phyloP scores from a whole-genome alignment of 2,888 invertebrate genomes.

The Nephrotoma guestfalica region DNA sequence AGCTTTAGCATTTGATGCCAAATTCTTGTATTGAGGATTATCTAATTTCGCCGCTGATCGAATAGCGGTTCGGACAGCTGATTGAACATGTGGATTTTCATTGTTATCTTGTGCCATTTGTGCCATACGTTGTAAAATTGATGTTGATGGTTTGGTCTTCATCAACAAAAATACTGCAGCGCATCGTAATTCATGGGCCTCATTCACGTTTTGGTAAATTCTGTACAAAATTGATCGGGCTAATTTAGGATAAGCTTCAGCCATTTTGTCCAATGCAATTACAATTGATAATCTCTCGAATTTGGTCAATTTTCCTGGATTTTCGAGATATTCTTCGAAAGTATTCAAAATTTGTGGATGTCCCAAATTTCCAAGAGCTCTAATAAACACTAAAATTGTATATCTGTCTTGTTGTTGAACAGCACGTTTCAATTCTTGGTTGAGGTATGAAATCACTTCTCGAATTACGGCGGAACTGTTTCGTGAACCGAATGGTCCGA shows the following conservation, averaged over 20 bases:
- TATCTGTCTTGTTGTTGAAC: slow-evolving; percentile 38
- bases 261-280: slow-evolving; percentile 37
- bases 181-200: slow-evolving; percentile 47
- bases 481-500: slow-evolving; percentile 38
- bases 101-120: slow-evolving; percentile 46
- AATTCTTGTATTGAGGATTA: slow-evolving; percentile 29
- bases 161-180: slow-evolving; percentile 47
- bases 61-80: slow-evolving; percentile 48
- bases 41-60: slow-evolving; percentile 37
- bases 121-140: slow-evolving; percentile 56
- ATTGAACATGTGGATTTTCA: slow-evolving; percentile 44
- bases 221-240: slow-evolving; percentile 45
- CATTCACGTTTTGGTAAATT: slow-evolving; percentile 49
- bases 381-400: slow-evolving; percentile 43
- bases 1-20: slow-evolving; percentile 29
- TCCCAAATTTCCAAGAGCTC: slow-evolving; percentile 49
- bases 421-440: slow-evolving; percentile 37
- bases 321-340: slow-evolving; percentile 54
- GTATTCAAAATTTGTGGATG: slow-evolving; percentile 43
- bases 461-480: neutral
- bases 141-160: slow-evolving; percentile 40
- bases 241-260: slow-evolving; percentile 35
- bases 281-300: slow-evolving; percentile 52
- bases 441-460: slow-evolving; percentile 45
- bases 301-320: slow-evolving; percentile 36